These are phyloP conservation scores for Galemys pyrenaicus DNA, from an alignment of 2,113 vertebrate genomes.

Conservation along the genomic window DNA sequence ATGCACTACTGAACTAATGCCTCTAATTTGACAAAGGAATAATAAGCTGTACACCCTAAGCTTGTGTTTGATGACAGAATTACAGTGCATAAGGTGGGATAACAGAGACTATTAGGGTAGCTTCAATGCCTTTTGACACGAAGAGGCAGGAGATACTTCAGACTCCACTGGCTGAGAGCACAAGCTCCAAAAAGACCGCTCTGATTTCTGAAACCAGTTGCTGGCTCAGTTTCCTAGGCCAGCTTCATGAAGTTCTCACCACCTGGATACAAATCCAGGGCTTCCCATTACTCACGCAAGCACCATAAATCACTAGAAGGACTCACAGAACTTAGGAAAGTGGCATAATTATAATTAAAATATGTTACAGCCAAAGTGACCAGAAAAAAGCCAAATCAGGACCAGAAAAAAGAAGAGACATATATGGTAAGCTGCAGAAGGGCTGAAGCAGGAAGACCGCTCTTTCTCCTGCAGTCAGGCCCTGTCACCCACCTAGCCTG, in stretches of 20 bases:
- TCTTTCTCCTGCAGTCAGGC: background rate
- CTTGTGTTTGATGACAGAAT: background rate
- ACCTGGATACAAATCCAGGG: background rate
- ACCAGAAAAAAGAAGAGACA: background rate
- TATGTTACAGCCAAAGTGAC: background rate
- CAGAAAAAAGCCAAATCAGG: background rate
- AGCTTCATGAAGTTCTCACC: background rate
- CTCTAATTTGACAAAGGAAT: background rate
- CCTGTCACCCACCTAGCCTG: no score
- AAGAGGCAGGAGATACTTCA: accelerated
- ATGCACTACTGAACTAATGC: background rate
- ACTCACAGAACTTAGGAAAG: background rate
- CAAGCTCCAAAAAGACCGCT: background rate
- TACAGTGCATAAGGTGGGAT: background rate
- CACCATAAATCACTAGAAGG: background rate
- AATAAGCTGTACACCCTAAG: background rate
- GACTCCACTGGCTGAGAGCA: background rate
- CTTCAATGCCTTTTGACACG: background rate
- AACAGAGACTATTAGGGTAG: background rate
- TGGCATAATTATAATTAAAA: background rate
- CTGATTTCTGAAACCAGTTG: background rate
- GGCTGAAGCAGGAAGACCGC: background rate
- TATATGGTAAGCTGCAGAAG: accelerated
- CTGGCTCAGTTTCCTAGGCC: background rate
- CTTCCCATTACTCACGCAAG: background rate